A percentile compares a stretch with the other conserved stretches of the same genome.
Conservation (phyloP, 2,888 invertebrate genomes). For the Lithophane socia region DNA sequence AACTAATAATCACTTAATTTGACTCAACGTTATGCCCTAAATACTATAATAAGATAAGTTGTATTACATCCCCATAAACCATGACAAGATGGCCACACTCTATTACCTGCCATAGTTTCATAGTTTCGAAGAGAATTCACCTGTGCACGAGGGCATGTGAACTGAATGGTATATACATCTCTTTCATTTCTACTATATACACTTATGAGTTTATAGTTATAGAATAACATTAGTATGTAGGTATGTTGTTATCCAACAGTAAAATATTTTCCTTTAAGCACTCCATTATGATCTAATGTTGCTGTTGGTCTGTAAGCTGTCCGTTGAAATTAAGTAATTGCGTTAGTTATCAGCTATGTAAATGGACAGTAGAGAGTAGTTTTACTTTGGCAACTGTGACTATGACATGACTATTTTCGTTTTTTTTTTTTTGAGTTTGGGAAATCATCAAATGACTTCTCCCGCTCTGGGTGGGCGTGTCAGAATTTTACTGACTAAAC, state of each 20-base stretch:
- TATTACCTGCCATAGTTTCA: conserved; percentile 67
- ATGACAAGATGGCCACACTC: conserved; percentile 72
- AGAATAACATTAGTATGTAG: background rate
- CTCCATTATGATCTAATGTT: no score
- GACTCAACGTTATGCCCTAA: conserved; percentile 69
- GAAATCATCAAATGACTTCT: no score
- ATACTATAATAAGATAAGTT: conserved; percentile 64
- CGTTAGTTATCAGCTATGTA: no score
- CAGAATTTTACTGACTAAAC: no score
- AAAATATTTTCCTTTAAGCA: background rate
- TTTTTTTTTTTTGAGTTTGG: no score
- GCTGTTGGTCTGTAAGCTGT: background rate
- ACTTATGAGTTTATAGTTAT: background rate
- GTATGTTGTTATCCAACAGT: background rate
- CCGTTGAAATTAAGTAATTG: background rate
- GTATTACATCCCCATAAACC: conserved; percentile 65
- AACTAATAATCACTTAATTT: conserved; percentile 17
- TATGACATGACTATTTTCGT: no score
- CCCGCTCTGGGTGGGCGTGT: no score
- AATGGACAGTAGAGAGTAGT: no score
- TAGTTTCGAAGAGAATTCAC: conserved; percentile 51
- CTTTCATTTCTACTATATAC: background rate
- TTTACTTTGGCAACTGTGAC: no score
- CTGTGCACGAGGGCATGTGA: background rate
- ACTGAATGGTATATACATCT: background rate